These are phyloP conservation scores for Beroe ovata DNA, from an alignment of 37 sponge, comb jelly and placozoan species.

Conservation along the genomic window DNA sequence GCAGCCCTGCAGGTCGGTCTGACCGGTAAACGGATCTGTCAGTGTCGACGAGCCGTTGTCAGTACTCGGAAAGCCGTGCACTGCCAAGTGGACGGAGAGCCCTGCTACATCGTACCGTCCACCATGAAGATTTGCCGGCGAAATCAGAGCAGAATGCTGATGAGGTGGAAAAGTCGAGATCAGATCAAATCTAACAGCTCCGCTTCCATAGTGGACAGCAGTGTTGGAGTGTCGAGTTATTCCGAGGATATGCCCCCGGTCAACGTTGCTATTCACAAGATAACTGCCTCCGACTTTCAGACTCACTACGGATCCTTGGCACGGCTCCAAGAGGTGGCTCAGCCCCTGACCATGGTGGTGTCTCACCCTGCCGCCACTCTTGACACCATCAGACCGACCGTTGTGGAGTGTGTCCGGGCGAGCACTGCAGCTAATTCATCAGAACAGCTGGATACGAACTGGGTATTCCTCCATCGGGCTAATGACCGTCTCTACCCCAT, in stretches of 20 bases:
- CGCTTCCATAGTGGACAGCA: neutral
- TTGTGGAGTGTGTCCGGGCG: constrained; percentile 6
- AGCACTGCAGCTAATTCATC: neutral
- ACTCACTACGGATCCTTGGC: neutral
- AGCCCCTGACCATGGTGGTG: constrained; percentile 50
- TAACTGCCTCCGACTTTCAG: constrained; percentile 39
- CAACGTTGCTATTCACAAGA: constrained; percentile 44
- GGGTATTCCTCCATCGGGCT: constrained; percentile 60
- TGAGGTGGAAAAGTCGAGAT: constrained; percentile 55
- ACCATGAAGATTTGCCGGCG: constrained; percentile 14
- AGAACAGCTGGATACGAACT: neutral
- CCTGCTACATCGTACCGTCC: constrained; percentile 37
- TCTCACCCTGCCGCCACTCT: constrained; percentile 19
- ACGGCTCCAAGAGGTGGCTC: constrained; percentile 30
- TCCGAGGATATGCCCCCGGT: constrained; percentile 7
- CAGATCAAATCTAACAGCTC: neutral
- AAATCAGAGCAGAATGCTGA: constrained; percentile 34
- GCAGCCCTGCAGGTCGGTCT: constrained; percentile 49
- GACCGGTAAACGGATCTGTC: constrained; percentile 32
- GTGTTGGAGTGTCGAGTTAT: constrained; percentile 6
- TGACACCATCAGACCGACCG: constrained; percentile 39
- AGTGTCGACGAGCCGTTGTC: constrained; percentile 44
- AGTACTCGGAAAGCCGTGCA: constrained; percentile 21
- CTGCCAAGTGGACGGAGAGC: constrained; percentile 62
- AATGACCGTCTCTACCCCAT: constrained; percentile 46